Base-by-base conservation (phyloP, 2,888 invertebrate species). In the Sepioteuthis lessoniana region DNA sequence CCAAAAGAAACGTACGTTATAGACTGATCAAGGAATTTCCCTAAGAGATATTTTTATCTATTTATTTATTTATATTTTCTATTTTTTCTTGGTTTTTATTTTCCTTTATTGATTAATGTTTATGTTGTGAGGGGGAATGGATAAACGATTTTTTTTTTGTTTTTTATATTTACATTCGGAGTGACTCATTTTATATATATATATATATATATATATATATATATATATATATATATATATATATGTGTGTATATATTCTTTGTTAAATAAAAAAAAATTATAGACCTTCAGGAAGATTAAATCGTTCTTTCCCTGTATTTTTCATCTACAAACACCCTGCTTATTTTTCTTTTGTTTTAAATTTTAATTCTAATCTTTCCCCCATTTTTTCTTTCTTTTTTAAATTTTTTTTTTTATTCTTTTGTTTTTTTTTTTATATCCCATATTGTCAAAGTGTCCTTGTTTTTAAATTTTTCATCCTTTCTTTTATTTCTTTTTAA, bases 21-120 rank as follows among this genome's bases (percentile, higher is more conserved):
- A 76, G 76, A 76, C n/a, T 35, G 76, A 76, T 76, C 76, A 76
- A 76, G 76, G 76, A 76, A n/a, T 76, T 76, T 76, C 55, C 55
- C 55, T 25, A 25, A 55, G 25, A 55, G 55, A 55, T 47, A 47
- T 47, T 60, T 25, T 60, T 25, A 25, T 25, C 25, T 60, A 19
- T 60, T 21, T 5, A 13, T 60, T 60, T 28, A 8, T 8, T 60
- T 31, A 25, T 60, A 8, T 60, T 60, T 31, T 8, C 28, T 76
- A n/a, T 76, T 35, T 35, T n/a, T 76, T 16, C 76, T 76, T n/a
- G 16, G 13, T 13, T 35, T n/a, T n/a, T 35, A 31, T 60, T 60
- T 76, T 76, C n/a, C 10, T 76, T n/a, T 76, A 76, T 76, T 76
- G 76, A 76, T 76, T 76, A 16, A 13, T 76, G 42, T n/a, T 16